phyloP scores from a whole-genome alignment of 1,140 invertebrate genomes.

The Leptopilina clavipes region DNA sequence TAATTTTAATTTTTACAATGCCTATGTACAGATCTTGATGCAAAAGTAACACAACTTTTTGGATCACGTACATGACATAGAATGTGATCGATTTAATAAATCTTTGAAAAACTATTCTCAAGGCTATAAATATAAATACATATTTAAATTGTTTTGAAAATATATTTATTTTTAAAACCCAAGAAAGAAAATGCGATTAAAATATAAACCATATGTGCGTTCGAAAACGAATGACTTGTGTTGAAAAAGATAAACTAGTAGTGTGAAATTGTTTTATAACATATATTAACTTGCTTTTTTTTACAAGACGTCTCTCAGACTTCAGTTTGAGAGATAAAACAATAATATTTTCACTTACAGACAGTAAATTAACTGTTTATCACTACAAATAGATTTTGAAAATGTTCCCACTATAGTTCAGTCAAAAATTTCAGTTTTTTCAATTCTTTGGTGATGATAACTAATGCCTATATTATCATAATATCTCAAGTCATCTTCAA shows the following conservation, averaged over 20 bases:
- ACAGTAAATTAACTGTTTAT: constrained; percentile 3
- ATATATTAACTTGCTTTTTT: constrained; percentile 15
- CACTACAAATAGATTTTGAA: constrained; percentile 16
- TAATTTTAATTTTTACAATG: too few relatives aligned
- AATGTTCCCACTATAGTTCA: constrained; percentile 17
- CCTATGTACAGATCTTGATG: too few relatives aligned
- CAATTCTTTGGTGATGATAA: background rate
- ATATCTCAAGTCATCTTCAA: background rate
- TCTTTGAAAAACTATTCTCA: too few relatives aligned
- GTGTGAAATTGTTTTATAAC: background rate
- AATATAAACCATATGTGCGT: too few relatives aligned
- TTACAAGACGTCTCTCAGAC: constrained; percentile 15
- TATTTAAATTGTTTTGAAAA: too few relatives aligned
- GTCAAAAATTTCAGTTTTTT: background rate
- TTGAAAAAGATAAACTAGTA: background rate
- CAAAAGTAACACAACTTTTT: too few relatives aligned
- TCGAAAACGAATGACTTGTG: background rate
- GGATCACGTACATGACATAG: too few relatives aligned
- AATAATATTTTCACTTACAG: constrained; percentile 4
- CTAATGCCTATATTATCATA: constrained; percentile 1
- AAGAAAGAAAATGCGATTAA: too few relatives aligned
- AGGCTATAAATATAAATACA: too few relatives aligned
- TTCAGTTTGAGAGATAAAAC: constrained; percentile 3
- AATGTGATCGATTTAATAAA: too few relatives aligned
- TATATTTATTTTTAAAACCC: too few relatives aligned